Conservation (phyloP, 2,888 invertebrate species). For the Monopis laevigella region DNA sequence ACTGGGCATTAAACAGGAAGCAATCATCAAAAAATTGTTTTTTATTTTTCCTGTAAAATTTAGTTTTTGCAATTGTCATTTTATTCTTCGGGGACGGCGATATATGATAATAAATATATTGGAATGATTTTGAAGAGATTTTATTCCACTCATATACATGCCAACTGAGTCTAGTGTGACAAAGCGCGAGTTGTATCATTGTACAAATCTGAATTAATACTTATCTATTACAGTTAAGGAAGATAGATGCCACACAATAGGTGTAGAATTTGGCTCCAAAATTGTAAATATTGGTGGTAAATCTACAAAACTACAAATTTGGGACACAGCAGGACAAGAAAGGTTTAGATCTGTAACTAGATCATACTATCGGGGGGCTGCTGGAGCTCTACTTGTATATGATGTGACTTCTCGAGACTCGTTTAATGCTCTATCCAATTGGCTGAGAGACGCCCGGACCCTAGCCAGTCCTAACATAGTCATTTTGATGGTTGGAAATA, state of each 20-base stretch:
- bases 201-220: no score
- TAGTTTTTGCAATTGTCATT: no score
- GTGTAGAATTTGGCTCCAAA: slow-evolving; percentile 89
- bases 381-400: slow-evolving; percentile 91
- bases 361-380: slow-evolving; percentile 87
- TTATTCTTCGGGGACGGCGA: no score
- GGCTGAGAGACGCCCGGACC: slow-evolving; percentile 84
- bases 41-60: no score
- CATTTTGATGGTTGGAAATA: slow-evolving; percentile 83
- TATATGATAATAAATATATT: no score
- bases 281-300: slow-evolving; percentile 84
- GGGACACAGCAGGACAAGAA: slow-evolving; percentile 97
- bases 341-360: slow-evolving; percentile 93
- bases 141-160: no score
- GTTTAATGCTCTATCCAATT: slow-evolving; percentile 90
- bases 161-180: no score
- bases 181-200: no score
- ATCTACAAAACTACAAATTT: slow-evolving; percentile 83
- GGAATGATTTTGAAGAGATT: no score
- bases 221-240: slow-evolving; percentile 75
- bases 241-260: slow-evolving; percentile 85
- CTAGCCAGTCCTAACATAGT: slow-evolving; percentile 85
- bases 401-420: slow-evolving; percentile 91
- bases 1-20: no score
- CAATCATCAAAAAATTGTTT: no score